Evolutionary conservation across 2,888 invertebrate species (phyloP), one percentile per base, ranked within the genome.

Genomic region (Oxyscelio sp.): DNA sequence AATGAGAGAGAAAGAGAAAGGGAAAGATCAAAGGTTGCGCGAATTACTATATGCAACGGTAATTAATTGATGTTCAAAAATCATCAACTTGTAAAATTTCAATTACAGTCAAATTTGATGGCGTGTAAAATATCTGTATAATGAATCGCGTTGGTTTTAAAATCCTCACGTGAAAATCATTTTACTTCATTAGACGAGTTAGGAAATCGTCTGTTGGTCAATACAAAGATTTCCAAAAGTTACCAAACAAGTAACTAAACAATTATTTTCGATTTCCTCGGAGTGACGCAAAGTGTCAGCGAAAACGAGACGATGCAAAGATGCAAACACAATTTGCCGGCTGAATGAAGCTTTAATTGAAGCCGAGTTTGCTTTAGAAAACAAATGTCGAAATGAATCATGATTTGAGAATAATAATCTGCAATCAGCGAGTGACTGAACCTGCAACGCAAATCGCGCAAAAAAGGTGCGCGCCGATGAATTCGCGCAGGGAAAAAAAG

Each of bases 1-100:
- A 58, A 45, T 54, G n/a, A n/a, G n/a, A n/a, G n/a, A n/a, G n/a
- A n/a, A n/a, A n/a, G n/a, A n/a, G n/a, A n/a, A n/a, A n/a, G n/a
- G n/a, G n/a, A n/a, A n/a, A n/a, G 75, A 82, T 82, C 70, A 82
- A 81, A 82, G 81, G 59, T 22, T 15, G 24, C 22, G 66, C 8
- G 61, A 74, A 74, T 74, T 59, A 71, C 65, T 38, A 48, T 31
- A 40, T 50, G 50, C 50, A 45, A 81, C 52, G 74, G 61, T 74
- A 81, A 68, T 73, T 43, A 61, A 66, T 38, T 68, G 66, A 66
- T 73, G 73, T 52, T 74, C 74, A 68, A 66, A 74, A 81, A 52
- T 81, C 68, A 74, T 74, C 45, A 68, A 74, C 61, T 68, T 68
- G 45, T 81, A 68, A 38, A 68, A 81, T 74, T 74, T 81, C 74